Evolutionary conservation across 1,140 invertebrate genomes (phyloP), one percentile per base, ranked within the genome.

Genomic region (Pissodes strobi): DNA sequence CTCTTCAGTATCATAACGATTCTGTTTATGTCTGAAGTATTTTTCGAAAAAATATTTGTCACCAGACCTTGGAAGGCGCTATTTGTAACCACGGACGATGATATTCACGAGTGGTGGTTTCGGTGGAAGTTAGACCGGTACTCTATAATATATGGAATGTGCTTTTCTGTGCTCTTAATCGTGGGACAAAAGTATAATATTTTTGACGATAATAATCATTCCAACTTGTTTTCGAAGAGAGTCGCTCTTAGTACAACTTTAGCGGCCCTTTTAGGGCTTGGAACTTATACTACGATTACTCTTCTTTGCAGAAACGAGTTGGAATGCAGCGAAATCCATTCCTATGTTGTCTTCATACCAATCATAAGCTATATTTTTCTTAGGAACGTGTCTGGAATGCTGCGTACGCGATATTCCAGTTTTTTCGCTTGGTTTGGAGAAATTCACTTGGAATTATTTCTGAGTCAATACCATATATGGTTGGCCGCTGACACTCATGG

Each of bases 31-130:
- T 93, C 90, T 15, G 90, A 93, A 83, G 94, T 97, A 18, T 97
- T 98, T 79, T 98, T 98, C 84, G 94, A 97, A 76, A 95, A 96
- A 83, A 90, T 98, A 5, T 98, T 98, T 79, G 89, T 97, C 0
- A 95, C 91, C 0, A 79, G 93, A 12, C 94, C 95, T 0, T 95
- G 95, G 91, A 97, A 97, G 80, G 93, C 94, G 2, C 76, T 98
- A 49, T 98, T 98, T 80, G 95, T 98, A 0, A 95, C 93, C n/a
- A 92, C 90, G 0, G 93, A 97, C 75, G 94, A 97, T 75, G 94
- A 96, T 69, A 94, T 98, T 57, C 87, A 92, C 57, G 94, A 98
- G 78, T 98, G 95, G 95, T 94, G 91, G 91, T 89, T 94, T 71
- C 83, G 92, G 64, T 99, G 95, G 95, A 93, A 95, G 76, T 83